Evolutionary conservation across 1,140 invertebrate genomes (phyloP), one percentile per base, ranked within the genome.

Genomic region (Zaprionus davidi): DNA sequence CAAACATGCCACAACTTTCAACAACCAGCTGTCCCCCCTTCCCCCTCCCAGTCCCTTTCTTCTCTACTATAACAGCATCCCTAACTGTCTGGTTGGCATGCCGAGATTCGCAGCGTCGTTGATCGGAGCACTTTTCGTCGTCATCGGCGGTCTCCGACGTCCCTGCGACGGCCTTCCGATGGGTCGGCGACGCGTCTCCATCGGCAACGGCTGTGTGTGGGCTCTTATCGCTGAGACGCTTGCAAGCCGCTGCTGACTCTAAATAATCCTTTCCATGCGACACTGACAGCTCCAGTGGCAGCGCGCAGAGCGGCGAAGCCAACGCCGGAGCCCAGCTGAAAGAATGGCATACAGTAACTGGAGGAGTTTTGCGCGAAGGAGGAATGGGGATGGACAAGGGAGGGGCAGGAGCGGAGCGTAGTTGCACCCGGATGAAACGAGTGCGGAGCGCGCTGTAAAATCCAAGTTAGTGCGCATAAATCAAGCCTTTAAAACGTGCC

Each of bases 401-500:
- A 49, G 7, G 3, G 31, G 15, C 17, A 53, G 53, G 60, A 17
- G n/a, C 31, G 31, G 55, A 36, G 34, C 34, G 34, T 36, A 44
- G 38, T n/a, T 44, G 38, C 17, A 28, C 63, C 38, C 9, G 55
- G 41, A 12, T 57, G 49, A 53, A 56, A 57, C 57, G 72, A 59
- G 70, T 58, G 53, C 41, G 67, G 66, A 59, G 79, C 76, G 64
- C 56, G 70, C 77, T 86, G 83, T 88, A 88, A 86, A 86, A 86
- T 86, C 83, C 83, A 88, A 86, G 83, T 88, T 91, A 82, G 83
- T 91, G 87, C 87, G 87, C 87, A 91, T 91, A 91, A 91, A 91
- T 91, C 87, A 91, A 91, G 87, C 88, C 88, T 91, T 91, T 91
- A 91, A 91, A 91, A 91, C 87, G 87, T 91, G 87, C 88, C 87